These are phyloP conservation scores for Rhizoglyphus robini DNA, from an alignment of 1,140 invertebrate genomes.

Conservation along the genomic window DNA sequence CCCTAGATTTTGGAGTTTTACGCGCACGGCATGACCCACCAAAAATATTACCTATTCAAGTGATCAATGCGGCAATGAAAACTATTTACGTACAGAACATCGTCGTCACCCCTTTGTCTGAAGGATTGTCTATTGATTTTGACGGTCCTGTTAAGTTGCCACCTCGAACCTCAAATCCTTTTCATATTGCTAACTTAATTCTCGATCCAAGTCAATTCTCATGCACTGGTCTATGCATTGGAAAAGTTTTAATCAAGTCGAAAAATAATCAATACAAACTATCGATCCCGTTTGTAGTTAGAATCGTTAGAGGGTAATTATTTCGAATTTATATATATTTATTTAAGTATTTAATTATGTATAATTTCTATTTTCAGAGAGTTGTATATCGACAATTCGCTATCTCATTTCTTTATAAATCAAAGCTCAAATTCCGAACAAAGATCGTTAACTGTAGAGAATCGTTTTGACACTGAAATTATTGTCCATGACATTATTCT, in stretches of 20 bases:
- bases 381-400: slow-evolving; percentile 35
- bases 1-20: slow-evolving; percentile 68
- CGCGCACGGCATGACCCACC: slow-evolving; percentile 49
- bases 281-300: slow-evolving; percentile 36
- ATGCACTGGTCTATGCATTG: slow-evolving; percentile 35
- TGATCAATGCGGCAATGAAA: slow-evolving; percentile 56
- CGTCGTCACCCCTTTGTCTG: slow-evolving; percentile 42
- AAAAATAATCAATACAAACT: slow-evolving; percentile 47
- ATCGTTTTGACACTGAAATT: slow-evolving; percentile 53
- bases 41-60: slow-evolving; percentile 46
- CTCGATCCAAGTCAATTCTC: slow-evolving; percentile 38
- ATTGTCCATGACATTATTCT: slow-evolving; percentile 55
- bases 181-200: slow-evolving; percentile 52
- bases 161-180: slow-evolving; percentile 44
- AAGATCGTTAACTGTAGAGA: slow-evolving; percentile 46
- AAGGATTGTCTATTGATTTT: slow-evolving; percentile 38
- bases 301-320: slow-evolving; percentile 26
- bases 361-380: slow-evolving; percentile 31
- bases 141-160: slow-evolving; percentile 43
- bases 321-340: slow-evolving; percentile 25
- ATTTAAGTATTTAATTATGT: slow-evolving; percentile 22
- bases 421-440: slow-evolving; percentile 15
- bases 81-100: slow-evolving; percentile 48
- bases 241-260: slow-evolving; percentile 53
- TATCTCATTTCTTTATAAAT: slow-evolving; percentile 35